A percentile compares a stretch with the other conserved stretches of the same genome.
These are phyloP conservation scores for Tamandua tetradactyla DNA, from an alignment of 2,797 vertebrate species.

Conservation along the genomic window DNA sequence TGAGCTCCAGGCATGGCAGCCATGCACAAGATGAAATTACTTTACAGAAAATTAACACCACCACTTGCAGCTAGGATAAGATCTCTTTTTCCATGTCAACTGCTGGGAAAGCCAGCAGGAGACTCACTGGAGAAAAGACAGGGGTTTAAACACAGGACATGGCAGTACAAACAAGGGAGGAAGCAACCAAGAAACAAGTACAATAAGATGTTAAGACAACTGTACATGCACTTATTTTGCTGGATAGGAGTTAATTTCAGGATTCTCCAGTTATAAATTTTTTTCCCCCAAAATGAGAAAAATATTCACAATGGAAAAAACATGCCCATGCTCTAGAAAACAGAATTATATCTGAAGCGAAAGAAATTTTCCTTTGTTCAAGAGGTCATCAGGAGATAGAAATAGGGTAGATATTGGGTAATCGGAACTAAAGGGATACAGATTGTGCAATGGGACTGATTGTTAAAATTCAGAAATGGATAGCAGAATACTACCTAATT, in stretches of 20 bases:
- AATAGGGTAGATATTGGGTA: no score
- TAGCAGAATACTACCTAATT: no score
- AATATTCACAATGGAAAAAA: slow-evolving; percentile 37
- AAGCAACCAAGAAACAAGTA: slow-evolving; percentile 35
- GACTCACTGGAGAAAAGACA: slow-evolving; percentile 73
- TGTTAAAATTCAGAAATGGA: no score
- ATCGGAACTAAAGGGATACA: no score
- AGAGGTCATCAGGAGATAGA: no score
- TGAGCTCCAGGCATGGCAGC: slow-evolving; percentile 66
- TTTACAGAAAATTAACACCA: slow-evolving; percentile 74
- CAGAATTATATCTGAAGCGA: neutral
- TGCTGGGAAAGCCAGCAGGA: slow-evolving; percentile 75
- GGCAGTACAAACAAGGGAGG: slow-evolving; percentile 64
- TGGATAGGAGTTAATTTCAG: slow-evolving; percentile 49
- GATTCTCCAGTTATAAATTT: slow-evolving; percentile 25
- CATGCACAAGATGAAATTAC: slow-evolving; percentile 75
- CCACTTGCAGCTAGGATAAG: slow-evolving; percentile 31
- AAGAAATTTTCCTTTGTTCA: slow-evolving; percentile 39
- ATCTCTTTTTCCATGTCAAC: slow-evolving; percentile 47
- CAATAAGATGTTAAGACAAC: slow-evolving; percentile 46
- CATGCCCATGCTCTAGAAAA: slow-evolving; percentile 26
- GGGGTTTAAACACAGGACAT: slow-evolving; percentile 67
- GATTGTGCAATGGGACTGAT: no score
- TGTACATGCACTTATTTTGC: slow-evolving; percentile 24
- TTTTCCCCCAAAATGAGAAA: slow-evolving; percentile 26